Evolutionary conservation across 2,888 invertebrate species (phyloP).

Genomic region (Trichacis sp.): DNA sequence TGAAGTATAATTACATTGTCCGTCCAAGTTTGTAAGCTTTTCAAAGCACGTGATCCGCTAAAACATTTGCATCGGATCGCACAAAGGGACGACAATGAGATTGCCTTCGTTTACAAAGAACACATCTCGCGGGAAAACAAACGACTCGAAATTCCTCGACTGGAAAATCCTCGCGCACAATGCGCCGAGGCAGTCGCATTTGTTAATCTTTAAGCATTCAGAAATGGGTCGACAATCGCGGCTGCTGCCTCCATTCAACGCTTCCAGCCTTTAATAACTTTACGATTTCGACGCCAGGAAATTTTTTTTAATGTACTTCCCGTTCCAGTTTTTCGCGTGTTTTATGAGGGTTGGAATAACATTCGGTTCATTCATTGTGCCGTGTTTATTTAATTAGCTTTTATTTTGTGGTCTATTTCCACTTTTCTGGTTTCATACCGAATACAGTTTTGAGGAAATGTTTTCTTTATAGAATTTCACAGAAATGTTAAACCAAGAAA

Average conservation of each 20-base stretch:
- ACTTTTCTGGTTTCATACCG: too few relatives aligned
- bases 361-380: too few relatives aligned
- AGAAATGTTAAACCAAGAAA: too few relatives aligned
- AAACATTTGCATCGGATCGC: not conserved
- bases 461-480: too few relatives aligned
- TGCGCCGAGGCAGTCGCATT: constrained; percentile 48
- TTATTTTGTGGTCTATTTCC: too few relatives aligned
- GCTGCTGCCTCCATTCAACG: constrained; percentile 38
- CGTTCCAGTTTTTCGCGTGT: too few relatives aligned
- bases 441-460: too few relatives aligned
- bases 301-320: not conserved
- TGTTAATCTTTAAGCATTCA: constrained; percentile 59
- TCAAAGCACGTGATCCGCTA: not conserved
- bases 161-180: constrained; percentile 55
- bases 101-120: constrained; percentile 7
- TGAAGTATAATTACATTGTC: too few relatives aligned
- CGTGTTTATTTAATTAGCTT: too few relatives aligned
- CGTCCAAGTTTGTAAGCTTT: too few relatives aligned
- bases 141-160: constrained; percentile 47
- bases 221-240: constrained; percentile 62
- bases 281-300: not conserved
- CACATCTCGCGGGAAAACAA: constrained; percentile 18
- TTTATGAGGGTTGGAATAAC: too few relatives aligned
- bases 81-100: constrained; percentile 1
- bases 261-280: constrained; percentile 13